Percentiles rank a stretch among this genome's conserved stretches.
These are phyloP conservation scores for Eristalinus aeneus DNA, from an alignment of 2,888 invertebrate genomes.

Conservation along the genomic window DNA sequence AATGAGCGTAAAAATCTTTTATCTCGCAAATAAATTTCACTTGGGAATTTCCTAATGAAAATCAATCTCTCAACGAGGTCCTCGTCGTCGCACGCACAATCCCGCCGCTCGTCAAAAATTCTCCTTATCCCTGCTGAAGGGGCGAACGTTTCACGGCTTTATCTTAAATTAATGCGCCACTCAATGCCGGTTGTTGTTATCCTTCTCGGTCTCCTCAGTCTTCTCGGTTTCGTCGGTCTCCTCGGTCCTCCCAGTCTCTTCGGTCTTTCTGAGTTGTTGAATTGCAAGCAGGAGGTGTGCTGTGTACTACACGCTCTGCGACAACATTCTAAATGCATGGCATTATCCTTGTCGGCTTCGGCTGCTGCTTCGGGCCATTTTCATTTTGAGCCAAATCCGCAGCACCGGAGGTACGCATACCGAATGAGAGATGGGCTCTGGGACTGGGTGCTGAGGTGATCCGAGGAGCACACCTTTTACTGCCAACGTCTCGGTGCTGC, in stretches of 20 bases:
- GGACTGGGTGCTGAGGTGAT: not conserved
- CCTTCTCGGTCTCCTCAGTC: not conserved
- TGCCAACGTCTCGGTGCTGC: constrained; percentile 32
- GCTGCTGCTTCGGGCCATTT: constrained; percentile 15
- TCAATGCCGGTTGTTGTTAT: not conserved
- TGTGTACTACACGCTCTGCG: not conserved
- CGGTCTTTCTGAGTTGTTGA: not conserved
- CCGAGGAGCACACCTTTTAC: constrained; percentile 20
- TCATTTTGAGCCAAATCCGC: constrained; percentile 25
- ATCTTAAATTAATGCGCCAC: constrained; percentile 41
- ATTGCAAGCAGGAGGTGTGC: not conserved
- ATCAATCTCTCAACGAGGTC: constrained; percentile 16
- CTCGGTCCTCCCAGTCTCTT: not conserved
- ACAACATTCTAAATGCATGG: constrained; percentile 7
- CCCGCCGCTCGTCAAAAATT: not conserved
- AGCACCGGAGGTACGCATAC: constrained; percentile 10
- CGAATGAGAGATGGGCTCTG: constrained; percentile 31
- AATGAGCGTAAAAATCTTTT: constrained; percentile 2
- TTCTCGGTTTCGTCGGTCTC: not conserved
- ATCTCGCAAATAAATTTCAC: not conserved
- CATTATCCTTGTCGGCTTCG: constrained; percentile 1
- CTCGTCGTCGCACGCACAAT: not conserved
- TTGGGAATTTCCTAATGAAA: constrained; percentile 10
- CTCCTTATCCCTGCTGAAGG: not conserved
- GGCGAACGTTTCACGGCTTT: constrained; percentile 34